These are phyloP conservation scores for Liodrosophila aerea DNA, from an alignment of 2,888 invertebrate genomes.

Conservation along the genomic window DNA sequence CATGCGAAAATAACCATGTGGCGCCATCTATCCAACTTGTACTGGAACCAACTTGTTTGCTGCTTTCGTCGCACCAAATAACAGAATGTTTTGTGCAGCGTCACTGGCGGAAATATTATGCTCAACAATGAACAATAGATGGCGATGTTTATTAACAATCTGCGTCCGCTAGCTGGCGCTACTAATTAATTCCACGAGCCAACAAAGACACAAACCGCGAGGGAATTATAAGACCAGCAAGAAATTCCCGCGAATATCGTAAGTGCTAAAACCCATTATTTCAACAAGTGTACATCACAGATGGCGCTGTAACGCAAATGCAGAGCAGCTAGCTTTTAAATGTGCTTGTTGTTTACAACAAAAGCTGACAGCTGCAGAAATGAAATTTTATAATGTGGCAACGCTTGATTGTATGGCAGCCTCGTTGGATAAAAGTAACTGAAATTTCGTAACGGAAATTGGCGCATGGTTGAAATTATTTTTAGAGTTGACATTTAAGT, in stretches of 20 bases:
- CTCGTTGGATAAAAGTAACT: not conserved
- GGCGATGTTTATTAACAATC: no score
- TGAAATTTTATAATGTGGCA: not conserved
- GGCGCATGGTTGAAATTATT: not conserved
- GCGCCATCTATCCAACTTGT: no score
- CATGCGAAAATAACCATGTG: no score
- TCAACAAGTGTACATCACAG: no score
- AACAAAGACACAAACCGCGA: not conserved
- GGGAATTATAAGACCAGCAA: not conserved
- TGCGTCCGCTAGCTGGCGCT: no score
- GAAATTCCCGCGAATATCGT: slow-evolving; percentile 33
- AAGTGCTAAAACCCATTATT: slow-evolving; percentile 28
- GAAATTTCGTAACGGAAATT: not conserved
- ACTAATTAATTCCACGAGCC: no score
- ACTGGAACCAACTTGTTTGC: no score
- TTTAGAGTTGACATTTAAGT: not conserved
- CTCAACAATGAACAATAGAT: no score
- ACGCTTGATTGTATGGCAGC: not conserved
- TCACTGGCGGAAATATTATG: no score
- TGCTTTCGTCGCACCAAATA: no score
- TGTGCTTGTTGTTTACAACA: no score
- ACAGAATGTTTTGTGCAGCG: no score
- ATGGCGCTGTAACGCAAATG: not conserved
- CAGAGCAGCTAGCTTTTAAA: not conserved
- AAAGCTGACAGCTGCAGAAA: not conserved